These are phyloP conservation scores for Ammodramus savannarum DNA, from an alignment of 2,113 vertebrate species.

Conservation along the genomic window DNA sequence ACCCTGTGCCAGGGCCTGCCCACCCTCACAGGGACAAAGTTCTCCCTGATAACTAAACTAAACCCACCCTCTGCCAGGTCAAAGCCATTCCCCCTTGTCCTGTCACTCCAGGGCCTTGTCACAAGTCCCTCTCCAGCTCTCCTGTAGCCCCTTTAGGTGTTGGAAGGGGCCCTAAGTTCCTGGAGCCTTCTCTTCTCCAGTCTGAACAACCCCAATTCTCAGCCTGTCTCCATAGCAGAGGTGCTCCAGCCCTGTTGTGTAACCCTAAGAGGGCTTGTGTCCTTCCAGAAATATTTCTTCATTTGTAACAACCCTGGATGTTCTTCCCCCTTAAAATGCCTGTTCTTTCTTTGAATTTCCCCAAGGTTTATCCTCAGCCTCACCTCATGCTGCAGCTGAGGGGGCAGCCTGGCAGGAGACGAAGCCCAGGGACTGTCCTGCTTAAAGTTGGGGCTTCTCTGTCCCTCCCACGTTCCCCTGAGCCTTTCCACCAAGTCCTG, in stretches of 20 bases:
- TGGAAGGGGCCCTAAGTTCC: background rate
- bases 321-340: background rate
- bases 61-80: background rate
- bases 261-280: background rate
- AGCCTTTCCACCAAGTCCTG: background rate
- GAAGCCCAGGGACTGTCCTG: background rate
- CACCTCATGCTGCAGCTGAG: background rate
- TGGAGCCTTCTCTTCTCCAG: background rate
- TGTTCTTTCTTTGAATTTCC: background rate
- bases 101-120: background rate
- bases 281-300: background rate
- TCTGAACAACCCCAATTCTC: background rate
- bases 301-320: background rate
- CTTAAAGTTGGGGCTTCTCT: background rate
- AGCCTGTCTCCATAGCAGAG: background rate
- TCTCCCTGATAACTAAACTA: background rate
- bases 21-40: background rate
- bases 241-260: background rate
- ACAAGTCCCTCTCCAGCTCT: background rate
- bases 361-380: background rate
- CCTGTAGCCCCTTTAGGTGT: background rate
- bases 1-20: rapidly evolving
- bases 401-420: background rate
- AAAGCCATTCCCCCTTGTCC: background rate
- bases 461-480: background rate